Base-by-base conservation (phyloP, 2,888 invertebrate species). In the Molorchus minor region DNA sequence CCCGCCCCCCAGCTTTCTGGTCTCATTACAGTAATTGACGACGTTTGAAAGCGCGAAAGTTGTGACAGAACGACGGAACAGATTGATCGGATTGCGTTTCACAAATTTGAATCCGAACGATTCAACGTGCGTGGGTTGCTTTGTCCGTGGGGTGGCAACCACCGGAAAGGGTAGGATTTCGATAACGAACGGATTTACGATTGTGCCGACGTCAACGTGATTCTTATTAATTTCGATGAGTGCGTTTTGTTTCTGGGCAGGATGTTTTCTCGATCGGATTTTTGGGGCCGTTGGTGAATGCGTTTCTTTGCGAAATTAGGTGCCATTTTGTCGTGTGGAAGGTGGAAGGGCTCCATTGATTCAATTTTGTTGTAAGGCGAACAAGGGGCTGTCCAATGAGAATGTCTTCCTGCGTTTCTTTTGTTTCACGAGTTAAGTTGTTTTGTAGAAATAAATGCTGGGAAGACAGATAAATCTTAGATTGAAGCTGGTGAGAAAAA, bases 1-100 rank as follows among this genome's bases (percentile, higher is more conserved):
- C 33, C 20, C 16, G 57, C 57, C 59, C 62, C 60, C 41, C 30
- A 60, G 65, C 71, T 74, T 76, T 78, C 79, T 71, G 66, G 70
- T 78, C 78, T 78, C 79, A 79, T 80, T 79, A 80, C 65, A 70
- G 76, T 80, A 80, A 80, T 80, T 79, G 79, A 79, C 73, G 79
- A 73, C 73, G 75, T 72, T 70, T n/a, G 76, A 71, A 71, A 65
- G 65, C 64, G 62, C 62, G 64, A 68, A 65, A 79, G 79, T 79
- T 79, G 78, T 79, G 79, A 79, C 79, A 79, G 71, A 47, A 44
- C 71, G 72, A 73, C 74, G 73, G 72, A 74, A 73, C 71, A 71
- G 76, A 79, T 79, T 80, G 79, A 79, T 79, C 79, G 72, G 78
- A 79, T 80, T 79, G 77, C 71, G 73, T 80, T 79, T 79, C 80